Conservation (phyloP, 2,113 vertebrate genomes). For the Poeciliopsis retropinna region DNA sequence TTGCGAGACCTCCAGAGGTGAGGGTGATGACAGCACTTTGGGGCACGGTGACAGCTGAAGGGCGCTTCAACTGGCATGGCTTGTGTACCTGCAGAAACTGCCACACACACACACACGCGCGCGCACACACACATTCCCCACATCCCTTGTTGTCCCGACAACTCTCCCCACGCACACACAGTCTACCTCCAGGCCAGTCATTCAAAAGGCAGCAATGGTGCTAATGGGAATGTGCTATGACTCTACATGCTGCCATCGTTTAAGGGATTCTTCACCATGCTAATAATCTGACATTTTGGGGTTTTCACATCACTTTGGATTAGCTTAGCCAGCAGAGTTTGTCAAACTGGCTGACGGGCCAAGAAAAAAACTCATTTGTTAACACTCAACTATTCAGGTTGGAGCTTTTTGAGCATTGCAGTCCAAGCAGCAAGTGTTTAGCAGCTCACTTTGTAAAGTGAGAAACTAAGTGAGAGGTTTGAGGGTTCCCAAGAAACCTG, state of each 20-base stretch:
- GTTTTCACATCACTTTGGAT: background rate
- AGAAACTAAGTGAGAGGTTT: background rate
- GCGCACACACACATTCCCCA: background rate
- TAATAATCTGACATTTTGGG: background rate
- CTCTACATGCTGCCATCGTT: background rate
- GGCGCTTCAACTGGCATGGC: slow-evolving; percentile 29
- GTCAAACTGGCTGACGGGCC: background rate
- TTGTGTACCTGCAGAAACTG: background rate
- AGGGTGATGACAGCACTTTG: slow-evolving; percentile 33
- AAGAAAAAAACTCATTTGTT: background rate
- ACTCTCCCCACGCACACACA: background rate
- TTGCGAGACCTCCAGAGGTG: slow-evolving; percentile 34
- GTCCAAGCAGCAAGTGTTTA: background rate
- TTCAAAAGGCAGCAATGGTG: background rate
- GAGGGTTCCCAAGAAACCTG: background rate
- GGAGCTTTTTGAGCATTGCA: background rate
- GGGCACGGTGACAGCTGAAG: slow-evolving; percentile 5
- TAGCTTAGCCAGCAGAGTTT: background rate
- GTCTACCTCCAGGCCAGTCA: slow-evolving; percentile 20
- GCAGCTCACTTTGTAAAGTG: background rate
- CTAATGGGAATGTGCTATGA: background rate
- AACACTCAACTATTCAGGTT: background rate
- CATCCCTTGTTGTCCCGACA: background rate
- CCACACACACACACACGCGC: background rate
- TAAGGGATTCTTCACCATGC: background rate